A percentile compares a stretch with the other conserved stretches of the same genome.
These are phyloP conservation scores for Callionymus lyra DNA, from an alignment of 2,113 vertebrate species.

Conservation along the genomic window DNA sequence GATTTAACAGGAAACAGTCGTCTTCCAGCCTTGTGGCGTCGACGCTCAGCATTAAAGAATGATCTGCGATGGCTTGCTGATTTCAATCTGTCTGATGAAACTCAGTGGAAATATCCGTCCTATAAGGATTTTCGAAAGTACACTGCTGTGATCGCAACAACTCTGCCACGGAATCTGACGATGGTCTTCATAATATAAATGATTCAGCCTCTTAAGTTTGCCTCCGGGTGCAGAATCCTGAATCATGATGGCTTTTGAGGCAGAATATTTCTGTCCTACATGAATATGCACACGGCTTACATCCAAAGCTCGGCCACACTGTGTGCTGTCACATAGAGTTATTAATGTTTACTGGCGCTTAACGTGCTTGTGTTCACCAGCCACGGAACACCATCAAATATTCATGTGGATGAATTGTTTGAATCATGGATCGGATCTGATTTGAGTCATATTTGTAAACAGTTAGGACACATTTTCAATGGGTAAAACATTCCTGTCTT, in stretches of 20 bases:
- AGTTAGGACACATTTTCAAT: too few species aligned
- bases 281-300: conserved; percentile 1
- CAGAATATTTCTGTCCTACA: conserved; percentile 7
- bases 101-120: conserved; percentile 23
- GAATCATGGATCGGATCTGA: too few species aligned
- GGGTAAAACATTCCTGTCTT: too few species aligned
- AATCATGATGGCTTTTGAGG: conserved; percentile 22
- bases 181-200: conserved; percentile 31
- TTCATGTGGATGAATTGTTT: neutral
- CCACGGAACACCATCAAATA: neutral
- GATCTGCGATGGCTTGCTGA: conserved; percentile 28
- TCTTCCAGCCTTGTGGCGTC: conserved; percentile 8
- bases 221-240: conserved; percentile 15
- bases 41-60: conserved; percentile 22
- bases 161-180: conserved; percentile 9
- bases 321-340: neutral
- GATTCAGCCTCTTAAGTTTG: conserved; percentile 27
- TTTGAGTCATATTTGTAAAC: too few species aligned
- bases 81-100: conserved; percentile 46
- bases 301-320: neutral
- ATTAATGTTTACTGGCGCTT: neutral
- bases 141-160: conserved; percentile 20
- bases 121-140: neutral
- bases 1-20: conserved; percentile 36
- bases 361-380: neutral